Evolutionary conservation across 2,888 invertebrate species (phyloP), one percentile per base, ranked within the genome.

Genomic region (Heterodera filipjevi): DNA sequence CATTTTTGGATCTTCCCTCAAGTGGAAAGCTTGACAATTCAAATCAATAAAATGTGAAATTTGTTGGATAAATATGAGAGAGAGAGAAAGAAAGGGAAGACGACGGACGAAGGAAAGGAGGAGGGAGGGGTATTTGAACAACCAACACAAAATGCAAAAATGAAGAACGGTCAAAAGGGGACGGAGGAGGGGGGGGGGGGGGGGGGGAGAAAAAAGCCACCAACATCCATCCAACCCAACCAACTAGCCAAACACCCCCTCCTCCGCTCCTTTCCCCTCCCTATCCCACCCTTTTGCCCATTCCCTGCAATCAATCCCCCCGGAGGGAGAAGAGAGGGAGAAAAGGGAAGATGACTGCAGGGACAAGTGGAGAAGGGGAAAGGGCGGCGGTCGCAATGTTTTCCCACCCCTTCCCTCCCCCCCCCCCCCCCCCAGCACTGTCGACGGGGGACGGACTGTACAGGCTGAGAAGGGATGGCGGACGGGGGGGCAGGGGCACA

Each of bases 251-350:
- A 2, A 66, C 66, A 12, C 66, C 68, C 22, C 68, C 68, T 12
- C 33, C 68, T 3, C 68, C 19, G 3, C 0, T 32, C 30, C 10
- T 27, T 5, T 30, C 66, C 14, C 32, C 66, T 27, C 1, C 66
- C 59, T 49, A 59, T 59, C 19, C 66, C 35, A 2, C 22, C 68
- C 32, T 19, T 68, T 68, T n/a, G 2, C 19, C 68, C 68, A 35
- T 35, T 68, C 68, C 22, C 33, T 68, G 68, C 68, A 68, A 68
- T 68, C 68, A 68, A 68, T 68, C 68, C 68, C 30, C 33, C 22
- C 1, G 68, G 68, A 33, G 35, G 12, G 35, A 27, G 27, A 22
- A 22, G 68, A 22, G 68, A 19, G 33, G 33, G 33, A 68, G 22
- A 33, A 27, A 35, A 35, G 66, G 66, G 30, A 66, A 32, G 22